phyloP scores from a whole-genome alignment of 2,113 vertebrate species.

The Syngnathoides biaculeatus region DNA sequence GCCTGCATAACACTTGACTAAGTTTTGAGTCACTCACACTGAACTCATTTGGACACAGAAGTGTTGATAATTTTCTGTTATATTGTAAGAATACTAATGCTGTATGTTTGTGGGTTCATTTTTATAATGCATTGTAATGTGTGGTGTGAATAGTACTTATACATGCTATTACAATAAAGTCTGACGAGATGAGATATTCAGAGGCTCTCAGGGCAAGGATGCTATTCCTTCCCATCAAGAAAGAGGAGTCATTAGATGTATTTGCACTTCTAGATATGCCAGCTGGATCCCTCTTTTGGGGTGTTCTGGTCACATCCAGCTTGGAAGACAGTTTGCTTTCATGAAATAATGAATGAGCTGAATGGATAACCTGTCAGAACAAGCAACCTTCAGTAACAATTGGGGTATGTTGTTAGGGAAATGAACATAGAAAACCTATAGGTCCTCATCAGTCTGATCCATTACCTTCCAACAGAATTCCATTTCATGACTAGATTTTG shows the following conservation, averaged over 20 bases:
- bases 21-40: slow-evolving; percentile 22
- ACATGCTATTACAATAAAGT: background rate
- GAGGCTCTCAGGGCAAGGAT: background rate
- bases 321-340: background rate
- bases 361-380: background rate
- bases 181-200: background rate
- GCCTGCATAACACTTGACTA: slow-evolving; percentile 19
- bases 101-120: slow-evolving; percentile 3
- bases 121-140: background rate
- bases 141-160: background rate
- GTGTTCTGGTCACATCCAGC: background rate
- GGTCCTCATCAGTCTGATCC: background rate
- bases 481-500: background rate
- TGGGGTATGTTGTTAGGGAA: background rate
- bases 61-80: no score
- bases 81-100: slow-evolving; percentile 10
- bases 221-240: background rate
- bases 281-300: background rate
- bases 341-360: no score
- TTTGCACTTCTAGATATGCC: background rate
- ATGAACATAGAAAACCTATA: background rate
- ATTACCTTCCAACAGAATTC: background rate
- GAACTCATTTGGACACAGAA: no score
- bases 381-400: background rate
- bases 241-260: background rate